Percentiles rank a stretch among this genome's conserved stretches.
These are phyloP conservation scores for Ochotona princeps DNA, from an alignment of 2,113 vertebrate species.

Conservation along the genomic window DNA sequence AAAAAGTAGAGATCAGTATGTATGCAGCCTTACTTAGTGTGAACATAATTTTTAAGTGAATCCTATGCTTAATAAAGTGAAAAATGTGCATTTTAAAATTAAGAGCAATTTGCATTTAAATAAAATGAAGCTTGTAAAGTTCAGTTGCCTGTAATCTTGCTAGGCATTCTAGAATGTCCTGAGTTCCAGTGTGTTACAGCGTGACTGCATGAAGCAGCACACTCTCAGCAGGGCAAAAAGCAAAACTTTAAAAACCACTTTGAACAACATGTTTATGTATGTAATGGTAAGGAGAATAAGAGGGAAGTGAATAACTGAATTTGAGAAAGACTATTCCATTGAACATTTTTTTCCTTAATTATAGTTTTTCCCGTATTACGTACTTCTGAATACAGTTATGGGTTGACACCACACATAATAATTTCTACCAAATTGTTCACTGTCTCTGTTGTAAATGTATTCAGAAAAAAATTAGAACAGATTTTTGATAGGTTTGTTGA, in stretches of 20 bases:
- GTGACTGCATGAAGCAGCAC: background rate
- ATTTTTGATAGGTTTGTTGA: background rate
- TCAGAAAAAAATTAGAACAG: background rate
- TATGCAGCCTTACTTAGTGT: constrained; percentile 38
- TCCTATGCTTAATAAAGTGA: constrained; percentile 75
- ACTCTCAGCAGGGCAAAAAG: background rate
- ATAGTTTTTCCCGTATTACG: background rate
- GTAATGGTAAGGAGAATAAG: constrained; percentile 6
- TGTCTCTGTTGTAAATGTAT: background rate
- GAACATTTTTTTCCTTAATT: background rate
- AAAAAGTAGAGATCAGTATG: constrained; percentile 34
- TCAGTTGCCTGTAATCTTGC: constrained; percentile 70
- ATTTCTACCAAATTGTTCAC: background rate
- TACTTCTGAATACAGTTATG: background rate
- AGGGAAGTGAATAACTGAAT: background rate
- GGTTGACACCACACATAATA: too few species aligned
- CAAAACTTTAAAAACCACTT: background rate
- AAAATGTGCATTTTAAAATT: constrained; percentile 73
- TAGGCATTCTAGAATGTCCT: constrained; percentile 59
- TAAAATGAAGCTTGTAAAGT: constrained; percentile 77
- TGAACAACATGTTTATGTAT: background rate
- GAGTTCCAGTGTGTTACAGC: constrained; percentile 36
- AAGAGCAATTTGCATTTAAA: constrained; percentile 76
- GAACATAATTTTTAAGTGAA: constrained; percentile 46
- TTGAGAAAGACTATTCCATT: background rate